Evolutionary conservation across 2,888 invertebrate species (phyloP).

Genomic region (Amphipoea lucens): DNA sequence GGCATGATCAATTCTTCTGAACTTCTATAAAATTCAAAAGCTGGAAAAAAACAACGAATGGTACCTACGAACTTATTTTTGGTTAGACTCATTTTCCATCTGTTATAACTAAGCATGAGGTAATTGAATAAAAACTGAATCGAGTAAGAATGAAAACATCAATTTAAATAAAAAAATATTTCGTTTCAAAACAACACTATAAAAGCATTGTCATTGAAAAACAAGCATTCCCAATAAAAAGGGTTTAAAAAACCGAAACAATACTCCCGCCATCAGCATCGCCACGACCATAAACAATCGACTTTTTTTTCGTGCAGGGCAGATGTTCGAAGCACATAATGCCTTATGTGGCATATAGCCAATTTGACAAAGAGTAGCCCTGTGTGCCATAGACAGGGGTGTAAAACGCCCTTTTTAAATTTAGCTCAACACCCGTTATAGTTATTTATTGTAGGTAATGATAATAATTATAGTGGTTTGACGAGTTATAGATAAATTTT

Average conservation of each 20-base stretch:
- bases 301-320: conserved; percentile 76
- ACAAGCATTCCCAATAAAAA: conserved; percentile 19
- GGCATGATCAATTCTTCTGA: too few relatives aligned
- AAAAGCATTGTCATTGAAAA: conserved; percentile 10
- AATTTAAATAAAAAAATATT: not conserved
- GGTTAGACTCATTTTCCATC: too few relatives aligned
- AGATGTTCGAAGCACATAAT: conserved; percentile 80
- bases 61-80: not conserved
- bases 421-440: conserved; percentile 73
- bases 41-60: too few relatives aligned
- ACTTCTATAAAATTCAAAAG: too few relatives aligned
- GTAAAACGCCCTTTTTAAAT: conserved; percentile 73
- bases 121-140: not conserved
- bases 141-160: not conserved
- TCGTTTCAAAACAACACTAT: not conserved
- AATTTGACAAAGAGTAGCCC: conserved; percentile 76
- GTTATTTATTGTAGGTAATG: conserved; percentile 78
- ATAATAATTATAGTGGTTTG: conserved; percentile 80
- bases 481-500: conserved; percentile 51
- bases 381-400: conserved; percentile 66
- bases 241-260: conserved; percentile 56
- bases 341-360: conserved; percentile 70
- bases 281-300: conserved; percentile 75
- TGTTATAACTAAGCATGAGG: too few relatives aligned
- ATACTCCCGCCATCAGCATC: conserved; percentile 69